phyloP scores from a whole-genome alignment of 1,140 invertebrate species.

The Cylas formicarius region DNA sequence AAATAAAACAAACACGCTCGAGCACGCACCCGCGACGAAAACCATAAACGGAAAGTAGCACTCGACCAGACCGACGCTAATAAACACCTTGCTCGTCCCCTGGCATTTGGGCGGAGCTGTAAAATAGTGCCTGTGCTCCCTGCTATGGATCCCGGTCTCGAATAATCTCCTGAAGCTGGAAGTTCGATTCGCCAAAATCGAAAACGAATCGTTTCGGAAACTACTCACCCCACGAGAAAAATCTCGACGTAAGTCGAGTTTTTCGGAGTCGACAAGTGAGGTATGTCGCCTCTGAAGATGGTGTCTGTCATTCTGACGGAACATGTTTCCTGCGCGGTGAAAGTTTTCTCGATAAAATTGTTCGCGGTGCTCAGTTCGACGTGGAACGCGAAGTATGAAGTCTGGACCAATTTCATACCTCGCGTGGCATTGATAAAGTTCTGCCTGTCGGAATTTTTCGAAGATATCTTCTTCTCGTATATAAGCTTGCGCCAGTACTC shows the following conservation, averaged over 20 bases:
- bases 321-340: slow-evolving; percentile 56
- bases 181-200: slow-evolving; percentile 3
- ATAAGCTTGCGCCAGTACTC: slow-evolving; percentile 44
- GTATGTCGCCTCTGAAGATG: slow-evolving; percentile 46
- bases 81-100: slow-evolving; percentile 22
- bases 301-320: slow-evolving; percentile 53
- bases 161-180: slow-evolving; percentile 48
- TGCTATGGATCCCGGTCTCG: slow-evolving; percentile 50
- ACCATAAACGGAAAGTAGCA: slow-evolving; percentile 29
- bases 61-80: slow-evolving; percentile 29
- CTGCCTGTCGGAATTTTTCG: slow-evolving; percentile 43
- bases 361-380: slow-evolving; percentile 51
- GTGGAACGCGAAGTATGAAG: slow-evolving; percentile 56
- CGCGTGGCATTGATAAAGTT: slow-evolving; percentile 50
- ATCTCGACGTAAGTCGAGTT: slow-evolving; percentile 53
- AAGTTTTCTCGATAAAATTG: slow-evolving; percentile 53
- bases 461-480: slow-evolving; percentile 51
- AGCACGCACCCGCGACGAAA: slow-evolving; percentile 20
- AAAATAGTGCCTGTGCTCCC: slow-evolving; percentile 48
- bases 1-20: slow-evolving; percentile 15
- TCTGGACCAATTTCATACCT: slow-evolving; percentile 48
- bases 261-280: slow-evolving; percentile 48
- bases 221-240: slow-evolving; percentile 50
- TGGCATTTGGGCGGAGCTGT: slow-evolving; percentile 49
- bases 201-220: not conserved